phyloP scores from a whole-genome alignment of 30 jellyfish, hydroid and myxozoan genomes.

The Cassiopea andromeda region DNA sequence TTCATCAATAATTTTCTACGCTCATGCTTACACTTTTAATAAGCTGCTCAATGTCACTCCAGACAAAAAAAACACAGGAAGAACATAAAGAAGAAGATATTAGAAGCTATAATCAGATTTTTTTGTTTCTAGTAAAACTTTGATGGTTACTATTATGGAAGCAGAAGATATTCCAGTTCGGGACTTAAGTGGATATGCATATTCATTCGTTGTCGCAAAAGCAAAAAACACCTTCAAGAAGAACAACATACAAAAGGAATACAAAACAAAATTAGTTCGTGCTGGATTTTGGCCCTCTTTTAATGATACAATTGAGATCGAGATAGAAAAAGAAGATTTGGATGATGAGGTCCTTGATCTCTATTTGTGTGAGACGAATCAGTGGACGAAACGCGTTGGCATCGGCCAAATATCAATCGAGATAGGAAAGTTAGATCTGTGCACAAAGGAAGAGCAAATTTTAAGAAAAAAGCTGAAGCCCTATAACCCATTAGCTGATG shows the following conservation, averaged over 20 bases:
- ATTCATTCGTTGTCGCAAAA: constrained; percentile 80
- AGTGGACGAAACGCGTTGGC: constrained; percentile 98
- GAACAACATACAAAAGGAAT: constrained; percentile 29
- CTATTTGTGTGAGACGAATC: constrained; percentile 84
- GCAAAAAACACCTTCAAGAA: constrained; percentile 57
- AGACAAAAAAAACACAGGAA: background rate
- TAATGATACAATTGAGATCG: constrained; percentile 76
- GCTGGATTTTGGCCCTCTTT: constrained; percentile 95
- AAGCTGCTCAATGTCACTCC: too few species aligned
- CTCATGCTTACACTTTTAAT: too few species aligned
- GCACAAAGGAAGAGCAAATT: constrained; percentile 67
- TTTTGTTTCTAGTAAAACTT: constrained; percentile 69
- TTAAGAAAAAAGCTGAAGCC: constrained; percentile 69
- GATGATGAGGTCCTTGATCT: constrained; percentile 64
- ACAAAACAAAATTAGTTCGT: constrained; percentile 81
- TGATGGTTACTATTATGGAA: constrained; percentile 77
- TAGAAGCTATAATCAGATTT: background rate
- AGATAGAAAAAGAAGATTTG: constrained; percentile 50
- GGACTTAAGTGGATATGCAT: constrained; percentile 96
- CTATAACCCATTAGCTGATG: constrained; percentile 86
- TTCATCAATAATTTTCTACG: too few species aligned
- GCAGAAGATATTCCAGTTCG: constrained; percentile 93
- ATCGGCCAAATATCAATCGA: constrained; percentile 75
- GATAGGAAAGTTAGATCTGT: constrained; percentile 49
- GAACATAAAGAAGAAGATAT: background rate